Base-by-base conservation (phyloP, 2,797 vertebrate species). In the Spea hammondii region DNA sequence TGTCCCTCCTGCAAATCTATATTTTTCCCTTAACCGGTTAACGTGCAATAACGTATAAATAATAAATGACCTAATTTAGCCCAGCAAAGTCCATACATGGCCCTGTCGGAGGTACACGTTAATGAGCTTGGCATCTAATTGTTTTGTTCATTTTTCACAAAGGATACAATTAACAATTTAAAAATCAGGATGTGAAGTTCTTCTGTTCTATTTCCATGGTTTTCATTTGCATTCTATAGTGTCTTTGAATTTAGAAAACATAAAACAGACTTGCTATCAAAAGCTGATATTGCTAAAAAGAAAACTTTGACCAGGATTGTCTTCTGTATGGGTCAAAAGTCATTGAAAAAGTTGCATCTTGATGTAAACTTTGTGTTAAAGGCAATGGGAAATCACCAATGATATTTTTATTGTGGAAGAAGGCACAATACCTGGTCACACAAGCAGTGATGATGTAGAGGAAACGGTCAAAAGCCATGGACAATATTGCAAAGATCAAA, bases 1-100 rank as follows among this genome's bases (percentile, higher is more conserved):
- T 60, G 79, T 14, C 62, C 66, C 54, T 46, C 53, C n/a, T 60
- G 64, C 13, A 53, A 72, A n/a, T 59, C 44, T 47, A 8, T 13
- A 55, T 65, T 59, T 53, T 62, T 50, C 13, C 5, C 55, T 73
- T 72, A 73, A 68, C 64, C 73, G 79, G 66, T 54, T 71, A 69
- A 64, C 65, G 48, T 59, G 75, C 59, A 59, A 53, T 4, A 32
- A 67, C n/a, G 55, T 74, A 77, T 82, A 50, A 82, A 82, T 82
- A 82, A 82, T 82, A 62, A 67, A 82, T 68, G 8, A 57, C 51
- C 72, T 77, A n/a, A 82, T 77, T 73, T 72, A 77, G 70, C 55
- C 6, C 4, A 14, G 55, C 53, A 46, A 60, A 46, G 53, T 73
- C 74, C 74, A 48, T 73, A 73, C 66, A 49, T 72, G 14, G 68